A percentile compares a stretch with the other conserved stretches of the same genome.
These are phyloP conservation scores for Henicopernis longicauda DNA, from an alignment of 2,113 vertebrate genomes.

Conservation along the genomic window DNA sequence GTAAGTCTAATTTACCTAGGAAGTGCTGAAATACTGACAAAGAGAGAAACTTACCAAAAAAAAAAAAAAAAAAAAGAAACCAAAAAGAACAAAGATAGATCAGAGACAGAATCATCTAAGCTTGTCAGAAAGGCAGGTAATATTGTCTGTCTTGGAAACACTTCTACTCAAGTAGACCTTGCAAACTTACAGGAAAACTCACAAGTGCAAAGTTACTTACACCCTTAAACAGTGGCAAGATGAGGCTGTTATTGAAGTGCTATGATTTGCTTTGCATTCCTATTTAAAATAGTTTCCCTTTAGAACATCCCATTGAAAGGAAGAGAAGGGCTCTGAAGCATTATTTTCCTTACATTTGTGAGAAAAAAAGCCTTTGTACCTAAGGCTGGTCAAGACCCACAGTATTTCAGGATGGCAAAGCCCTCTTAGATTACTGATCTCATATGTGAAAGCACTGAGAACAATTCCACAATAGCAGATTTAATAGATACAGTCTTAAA, in stretches of 20 bases:
- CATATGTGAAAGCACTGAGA: not conserved
- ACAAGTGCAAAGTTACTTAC: not conserved
- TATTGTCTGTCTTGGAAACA: not conserved
- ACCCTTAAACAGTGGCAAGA: not conserved
- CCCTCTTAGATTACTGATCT: not conserved
- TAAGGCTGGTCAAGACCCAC: not conserved
- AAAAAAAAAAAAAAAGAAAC: no score
- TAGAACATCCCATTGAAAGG: not conserved
- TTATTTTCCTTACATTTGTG: not conserved
- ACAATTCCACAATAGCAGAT: not conserved
- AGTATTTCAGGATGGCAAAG: not conserved
- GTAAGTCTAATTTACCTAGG: not conserved
- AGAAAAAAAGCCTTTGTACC: not conserved
- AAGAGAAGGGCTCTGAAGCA: not conserved
- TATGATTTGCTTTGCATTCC: not conserved
- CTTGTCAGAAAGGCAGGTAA: not conserved
- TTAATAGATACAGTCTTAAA: not conserved
- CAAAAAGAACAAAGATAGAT: not conserved
- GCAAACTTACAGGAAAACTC: not conserved
- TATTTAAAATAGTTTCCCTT: not conserved
- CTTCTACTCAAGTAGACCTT: not conserved
- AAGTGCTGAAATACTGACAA: not conserved
- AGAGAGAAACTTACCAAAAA: not conserved
- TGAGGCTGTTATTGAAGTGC: not conserved
- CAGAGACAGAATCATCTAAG: not conserved